Base-by-base conservation (phyloP, 2,113 vertebrate genomes). In the Mesoclemmys tuberculata region DNA sequence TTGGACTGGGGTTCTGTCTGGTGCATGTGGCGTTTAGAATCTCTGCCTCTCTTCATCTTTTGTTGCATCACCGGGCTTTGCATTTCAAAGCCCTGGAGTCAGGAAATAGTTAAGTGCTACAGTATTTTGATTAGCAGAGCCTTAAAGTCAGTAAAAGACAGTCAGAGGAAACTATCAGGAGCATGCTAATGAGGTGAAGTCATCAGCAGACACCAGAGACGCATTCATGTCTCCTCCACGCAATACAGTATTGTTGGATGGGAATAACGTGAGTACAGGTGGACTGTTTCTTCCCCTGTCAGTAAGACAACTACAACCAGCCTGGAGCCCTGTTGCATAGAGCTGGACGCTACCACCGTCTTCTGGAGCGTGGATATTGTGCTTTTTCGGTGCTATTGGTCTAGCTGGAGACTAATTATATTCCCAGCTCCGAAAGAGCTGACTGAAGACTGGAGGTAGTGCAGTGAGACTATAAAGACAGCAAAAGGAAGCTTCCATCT, bases 141-240 rank as follows among this genome's bases (percentile, higher is more conserved):
- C 97, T 94, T 96, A 86, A 97, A 97, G 97, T 97, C 97, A 92
- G 96, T 93, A 22, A 84, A 94, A 97, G 97, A 97, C 95, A 56
- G 94, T 97, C 90, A 55, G 96, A 87, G 97, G 89, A 94, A 97
- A 96, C 95, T 97, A 93, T 97, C 97, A 94, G 96, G 92, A 97
- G 96, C 97, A 27, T 97, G 96, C 97, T 97, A 91, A 97, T 97
- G 97, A 96, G 95, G 96, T 97, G 97, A 98, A 97, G 97, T 98
- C 97, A 98, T 97, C 97, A 91, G 94, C 95, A 51, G 94, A 26
- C 95, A 93, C 11, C 95, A 79, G 95, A 89, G 96, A 90, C 89
- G 87, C 38, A 82, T 95, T 95, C 96, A 93, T 96, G 97, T 97
- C 91, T 93, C 95, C 94, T 95, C 52, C 94, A 92, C 85, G 84